Evolutionary conservation across 2,888 invertebrate genomes (phyloP).

Genomic region (Portevinia maculata): DNA sequence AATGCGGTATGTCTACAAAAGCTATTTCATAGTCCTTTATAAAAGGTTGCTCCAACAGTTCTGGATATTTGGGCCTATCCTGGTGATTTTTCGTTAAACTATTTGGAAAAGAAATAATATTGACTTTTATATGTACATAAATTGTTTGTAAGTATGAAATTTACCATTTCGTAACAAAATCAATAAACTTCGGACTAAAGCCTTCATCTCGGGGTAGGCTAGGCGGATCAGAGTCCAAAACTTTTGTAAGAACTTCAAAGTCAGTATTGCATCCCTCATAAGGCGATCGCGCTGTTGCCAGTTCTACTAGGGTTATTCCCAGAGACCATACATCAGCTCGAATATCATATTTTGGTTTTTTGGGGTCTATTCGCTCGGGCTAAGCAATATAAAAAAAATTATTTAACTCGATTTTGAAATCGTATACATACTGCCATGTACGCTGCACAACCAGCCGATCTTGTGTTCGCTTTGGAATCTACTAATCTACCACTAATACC

Average conservation of each 20-base stretch:
- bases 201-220: slow-evolving; percentile 88
- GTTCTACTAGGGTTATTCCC: slow-evolving; percentile 97
- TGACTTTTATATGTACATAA: neutral
- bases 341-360: slow-evolving; percentile 98
- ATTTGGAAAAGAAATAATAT: neutral
- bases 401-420: neutral
- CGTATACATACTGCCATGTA: slow-evolving; percentile 95
- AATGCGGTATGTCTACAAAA: slow-evolving; percentile 90
- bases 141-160: neutral
- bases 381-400: slow-evolving; percentile 80
- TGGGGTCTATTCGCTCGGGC: slow-evolving; percentile 98
- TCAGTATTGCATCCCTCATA: slow-evolving; percentile 97
- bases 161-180: slow-evolving; percentile 95
- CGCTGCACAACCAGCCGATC: slow-evolving; percentile 99
- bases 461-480: slow-evolving; percentile 98
- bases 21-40: slow-evolving; percentile 90
- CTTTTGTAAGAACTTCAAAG: slow-evolving; percentile 97
- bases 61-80: slow-evolving; percentile 96
- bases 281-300: slow-evolving; percentile 98
- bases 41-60: slow-evolving; percentile 94
- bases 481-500: slow-evolving; percentile 99
- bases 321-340: slow-evolving; percentile 99
- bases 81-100: slow-evolving; percentile 97
- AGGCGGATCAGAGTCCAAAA: slow-evolving; percentile 95
- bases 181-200: slow-evolving; percentile 93